Evolutionary conservation across 2,113 vertebrate species (phyloP), one percentile per base, ranked within the genome.

Genomic region (Notarius lentiginosus): DNA sequence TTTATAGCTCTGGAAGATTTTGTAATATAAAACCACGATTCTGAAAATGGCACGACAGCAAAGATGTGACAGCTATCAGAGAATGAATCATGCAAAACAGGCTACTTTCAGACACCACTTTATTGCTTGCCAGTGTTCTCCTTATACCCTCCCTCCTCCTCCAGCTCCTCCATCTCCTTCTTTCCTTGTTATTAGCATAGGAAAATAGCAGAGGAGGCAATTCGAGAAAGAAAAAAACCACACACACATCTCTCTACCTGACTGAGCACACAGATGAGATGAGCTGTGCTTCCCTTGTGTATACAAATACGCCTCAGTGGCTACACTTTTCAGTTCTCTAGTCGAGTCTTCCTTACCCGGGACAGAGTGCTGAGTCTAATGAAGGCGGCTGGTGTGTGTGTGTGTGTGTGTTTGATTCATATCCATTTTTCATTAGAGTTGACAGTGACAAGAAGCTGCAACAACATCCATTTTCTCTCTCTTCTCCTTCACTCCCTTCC

Each of bases 251-350:
- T 80, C 55, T 80, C 56, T 80, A 80, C 79, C 88, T 89, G 88
- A 90, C 88, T 90, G 90, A 84, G 84, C 90, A 90, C 88, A 89
- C 70, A 90, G 90, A 90, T 90, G 90, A 90, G 90, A 86, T 90
- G 87, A 87, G 87, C 87, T 76, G 84, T 72, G 86, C 75, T 76
- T 84, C 88, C 88, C 86, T 86, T 84, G 88, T 90, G 90, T 89
- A 76, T 86, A 89, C 84, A 84, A 86, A 84, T 82, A 90, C 7
- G 88, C 90, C 86, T 89, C 73, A 55, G 63, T 89, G 77, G 90
- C 53, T 86, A 89, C 88, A 88, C 88, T 87, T 88, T 89, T 68
- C 41, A 79, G 85, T 87, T 87, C 88, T 87, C 58, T 84, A 84
- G 75, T 60, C 87, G 83, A 82, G 84, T 86, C 88, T 84, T 86